phyloP scores from a whole-genome alignment of 2,797 vertebrate species.

The Alcedo atthis region DNA sequence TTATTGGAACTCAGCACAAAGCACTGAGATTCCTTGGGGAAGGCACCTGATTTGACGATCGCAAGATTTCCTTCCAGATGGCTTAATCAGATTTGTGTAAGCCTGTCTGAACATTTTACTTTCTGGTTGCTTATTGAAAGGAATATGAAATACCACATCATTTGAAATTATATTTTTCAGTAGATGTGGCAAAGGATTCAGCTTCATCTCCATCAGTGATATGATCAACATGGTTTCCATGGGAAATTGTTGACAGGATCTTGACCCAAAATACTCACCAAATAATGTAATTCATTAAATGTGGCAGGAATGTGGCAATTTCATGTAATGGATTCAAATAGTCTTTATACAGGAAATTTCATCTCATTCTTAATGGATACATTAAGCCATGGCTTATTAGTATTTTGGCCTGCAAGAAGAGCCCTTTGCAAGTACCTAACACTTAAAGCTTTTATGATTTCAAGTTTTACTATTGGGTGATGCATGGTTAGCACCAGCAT shows the following conservation, averaged over 20 bases:
- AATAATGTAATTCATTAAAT: background rate
- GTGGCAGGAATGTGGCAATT: background rate
- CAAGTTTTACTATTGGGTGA: background rate
- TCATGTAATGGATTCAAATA: background rate
- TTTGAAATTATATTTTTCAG: background rate
- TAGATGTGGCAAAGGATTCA: background rate
- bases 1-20: background rate
- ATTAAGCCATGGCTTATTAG: background rate
- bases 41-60: background rate
- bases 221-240: background rate
- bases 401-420: background rate
- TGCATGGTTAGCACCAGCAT: background rate
- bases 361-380: background rate
- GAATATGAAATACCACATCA: background rate
- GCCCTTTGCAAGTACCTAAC: background rate
- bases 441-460: background rate
- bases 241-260: background rate
- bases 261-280: background rate
- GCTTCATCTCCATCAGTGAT: background rate
- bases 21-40: background rate
- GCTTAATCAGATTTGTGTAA: background rate
- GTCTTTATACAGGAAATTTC: background rate
- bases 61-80: background rate
- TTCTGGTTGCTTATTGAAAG: background rate
- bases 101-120: accelerated